These are phyloP conservation scores for Polylopha cassiicola DNA, from an alignment of 2,888 invertebrate genomes.

Conservation along the genomic window DNA sequence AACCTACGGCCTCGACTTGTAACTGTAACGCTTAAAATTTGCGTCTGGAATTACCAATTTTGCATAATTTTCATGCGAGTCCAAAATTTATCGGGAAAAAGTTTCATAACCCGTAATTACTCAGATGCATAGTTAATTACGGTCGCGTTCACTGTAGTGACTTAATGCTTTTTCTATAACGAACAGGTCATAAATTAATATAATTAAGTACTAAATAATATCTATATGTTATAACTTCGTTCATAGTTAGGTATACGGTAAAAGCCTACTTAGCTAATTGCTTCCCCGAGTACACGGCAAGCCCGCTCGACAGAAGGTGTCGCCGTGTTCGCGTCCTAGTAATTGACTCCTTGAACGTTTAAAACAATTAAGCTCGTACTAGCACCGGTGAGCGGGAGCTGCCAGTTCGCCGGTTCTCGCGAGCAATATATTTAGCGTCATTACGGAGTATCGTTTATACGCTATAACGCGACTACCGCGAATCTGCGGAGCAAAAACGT, in stretches of 20 bases:
- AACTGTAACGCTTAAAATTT: slow-evolving; percentile 39
- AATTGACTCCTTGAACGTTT: slow-evolving; percentile 29
- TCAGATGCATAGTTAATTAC: no score
- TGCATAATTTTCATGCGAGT: no score
- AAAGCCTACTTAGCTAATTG: slow-evolving; percentile 27
- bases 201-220: no score
- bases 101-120: no score
- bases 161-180: no score
- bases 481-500: slow-evolving; percentile 53
- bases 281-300: slow-evolving; percentile 21
- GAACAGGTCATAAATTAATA: no score
- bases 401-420: slow-evolving; percentile 32
- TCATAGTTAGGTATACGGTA: slow-evolving; percentile 25
- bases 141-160: no score
- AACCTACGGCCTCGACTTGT: slow-evolving; percentile 37
- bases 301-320: slow-evolving; percentile 26
- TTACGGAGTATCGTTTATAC: slow-evolving; percentile 51
- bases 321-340: slow-evolving; percentile 35
- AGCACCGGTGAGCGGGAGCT: neutral
- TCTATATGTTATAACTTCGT: no score
- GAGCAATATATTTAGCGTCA: slow-evolving; percentile 54
- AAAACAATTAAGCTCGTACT: slow-evolving; percentile 41
- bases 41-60: no score
- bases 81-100: no score
- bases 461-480: slow-evolving; percentile 53